Evolutionary conservation across 2,888 invertebrate species (phyloP), one percentile per base, ranked within the genome.

Genomic region (Dryobotodes eremita): DNA sequence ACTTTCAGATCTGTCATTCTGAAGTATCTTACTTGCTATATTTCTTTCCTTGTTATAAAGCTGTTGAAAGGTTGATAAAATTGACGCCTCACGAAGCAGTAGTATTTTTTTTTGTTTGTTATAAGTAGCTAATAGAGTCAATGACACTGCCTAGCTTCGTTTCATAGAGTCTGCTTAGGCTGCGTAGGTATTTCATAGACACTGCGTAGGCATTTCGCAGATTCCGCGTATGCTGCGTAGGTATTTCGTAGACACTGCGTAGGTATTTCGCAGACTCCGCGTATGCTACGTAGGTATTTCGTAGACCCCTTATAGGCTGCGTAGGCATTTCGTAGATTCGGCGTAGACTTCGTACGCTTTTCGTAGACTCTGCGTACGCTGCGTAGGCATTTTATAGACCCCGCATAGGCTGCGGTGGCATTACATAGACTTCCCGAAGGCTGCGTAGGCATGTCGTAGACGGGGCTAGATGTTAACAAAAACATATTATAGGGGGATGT

Each of bases 1-100:
- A 84, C 76, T 86, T 85, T 75, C 48, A 76, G 77, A 86, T 79
- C 64, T 70, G 71, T 86, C 76, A 77, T 74, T 79, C 80, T 66
- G 68, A 68, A 86, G 74, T 83, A 57, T 76, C 71, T 66, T 46
- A 68, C 78, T 86, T 76, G 75, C 15, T 74, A 74, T 71, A 79
- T 79, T 71, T 65, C 36, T 26, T 57, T 74, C 31, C 79, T 83
- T 68, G 80, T 74, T 65, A 74, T 57, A 77, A 71, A 42, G n/a
- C 59, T 71, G 57, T 75, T 68, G 48, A 68, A 75, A 26, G 15
- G 55, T 81, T 80, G 26, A 50, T 75, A 36, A 62, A 81, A 57
- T 68, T 26, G 48, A 81, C 36, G n/a, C n/a, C 26, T 55, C 36
- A 53, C 36, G 17, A 57, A 65, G 13, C 0, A 42, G 26, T 20